Evolutionary conservation across 2,113 vertebrate genomes (phyloP).

Genomic region (Ibidorhyncha struthersii): DNA sequence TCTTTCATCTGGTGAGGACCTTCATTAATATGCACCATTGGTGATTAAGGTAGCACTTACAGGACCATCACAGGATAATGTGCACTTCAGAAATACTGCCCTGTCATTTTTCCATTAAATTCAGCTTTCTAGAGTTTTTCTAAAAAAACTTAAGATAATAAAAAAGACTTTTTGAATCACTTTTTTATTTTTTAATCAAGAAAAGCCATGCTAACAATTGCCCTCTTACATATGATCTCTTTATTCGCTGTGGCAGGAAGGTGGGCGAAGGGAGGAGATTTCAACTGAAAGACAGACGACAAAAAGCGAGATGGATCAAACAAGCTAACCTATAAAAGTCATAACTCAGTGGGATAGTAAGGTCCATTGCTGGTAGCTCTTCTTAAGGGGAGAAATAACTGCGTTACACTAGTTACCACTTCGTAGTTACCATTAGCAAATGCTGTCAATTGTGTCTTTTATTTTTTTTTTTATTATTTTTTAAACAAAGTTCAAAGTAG

Average conservation of each 20-base stretch:
- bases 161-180: not conserved
- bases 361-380: not conserved
- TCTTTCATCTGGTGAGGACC: slow-evolving; percentile 33
- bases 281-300: not conserved
- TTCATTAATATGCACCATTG: slow-evolving; percentile 48
- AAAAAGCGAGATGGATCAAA: not conserved
- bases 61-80: slow-evolving; percentile 4
- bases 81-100: not conserved
- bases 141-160: not conserved
- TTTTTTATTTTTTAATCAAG: not conserved
- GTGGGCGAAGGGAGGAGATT: not conserved
- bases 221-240: not conserved
- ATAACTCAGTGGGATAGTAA: not conserved
- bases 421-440: not conserved
- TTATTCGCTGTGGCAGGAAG: not conserved
- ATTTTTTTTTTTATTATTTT: not conserved
- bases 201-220: not conserved
- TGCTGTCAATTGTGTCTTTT: not conserved
- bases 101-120: not conserved
- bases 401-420: not conserved
- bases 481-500: not conserved
- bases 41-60: slow-evolving; percentile 45
- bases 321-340: not conserved
- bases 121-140: not conserved
- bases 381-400: not conserved